Evolutionary conservation across 2,888 invertebrate genomes (phyloP).

Genomic region (Carpatolechia fugitivella): DNA sequence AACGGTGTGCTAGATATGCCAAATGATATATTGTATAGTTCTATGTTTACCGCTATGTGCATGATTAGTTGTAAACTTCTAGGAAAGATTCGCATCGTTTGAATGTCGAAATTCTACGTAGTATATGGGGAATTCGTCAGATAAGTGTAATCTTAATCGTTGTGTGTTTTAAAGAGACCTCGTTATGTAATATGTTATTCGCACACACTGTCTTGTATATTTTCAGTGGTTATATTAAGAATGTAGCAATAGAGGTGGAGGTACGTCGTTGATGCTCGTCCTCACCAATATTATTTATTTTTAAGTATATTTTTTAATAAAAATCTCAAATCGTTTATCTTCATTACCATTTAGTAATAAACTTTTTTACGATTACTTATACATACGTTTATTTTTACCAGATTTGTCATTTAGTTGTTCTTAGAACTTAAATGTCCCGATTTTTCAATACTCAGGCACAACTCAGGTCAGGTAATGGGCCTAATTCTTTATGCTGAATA

Average conservation of each 20-base stretch:
- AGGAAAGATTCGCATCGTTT: neutral
- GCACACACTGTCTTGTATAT: neutral
- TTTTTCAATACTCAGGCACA: too few species aligned
- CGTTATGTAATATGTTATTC: neutral
- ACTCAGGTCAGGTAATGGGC: too few species aligned
- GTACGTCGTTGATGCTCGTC: neutral
- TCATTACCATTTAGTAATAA: too few species aligned
- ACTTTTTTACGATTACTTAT: too few species aligned
- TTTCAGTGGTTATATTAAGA: neutral
- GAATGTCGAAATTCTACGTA: neutral
- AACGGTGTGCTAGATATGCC: slow-evolving; percentile 67
- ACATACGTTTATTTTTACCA: too few species aligned
- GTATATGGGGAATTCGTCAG: neutral
- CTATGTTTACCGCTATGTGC: slow-evolving; percentile 31
- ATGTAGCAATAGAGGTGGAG: neutral
- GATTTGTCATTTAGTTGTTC: too few species aligned
- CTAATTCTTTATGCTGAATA: too few species aligned
- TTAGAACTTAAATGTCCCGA: too few species aligned
- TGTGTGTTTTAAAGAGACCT: neutral
- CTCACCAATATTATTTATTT: neutral
- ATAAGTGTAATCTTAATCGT: neutral
- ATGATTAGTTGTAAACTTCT: slow-evolving; percentile 14
- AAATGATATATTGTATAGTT: slow-evolving; percentile 49
- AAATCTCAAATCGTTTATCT: too few species aligned
- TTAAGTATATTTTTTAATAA: too few species aligned